These are phyloP conservation scores for Agrypnia vestita DNA, from an alignment of 1,140 invertebrate genomes.

Conservation along the genomic window DNA sequence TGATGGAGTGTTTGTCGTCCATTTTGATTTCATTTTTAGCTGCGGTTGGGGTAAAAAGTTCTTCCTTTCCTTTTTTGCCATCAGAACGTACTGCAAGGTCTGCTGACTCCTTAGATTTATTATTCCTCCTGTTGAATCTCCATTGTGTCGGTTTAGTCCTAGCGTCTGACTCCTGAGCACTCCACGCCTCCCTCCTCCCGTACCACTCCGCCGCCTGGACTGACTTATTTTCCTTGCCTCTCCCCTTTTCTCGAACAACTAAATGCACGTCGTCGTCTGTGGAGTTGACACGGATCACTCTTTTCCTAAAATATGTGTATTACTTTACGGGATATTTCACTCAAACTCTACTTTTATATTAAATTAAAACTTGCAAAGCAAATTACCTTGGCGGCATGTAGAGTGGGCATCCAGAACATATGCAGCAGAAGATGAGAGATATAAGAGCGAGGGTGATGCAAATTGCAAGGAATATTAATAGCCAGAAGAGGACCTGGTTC, in stretches of 20 bases:
- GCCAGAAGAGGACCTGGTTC: slow-evolving; percentile 82
- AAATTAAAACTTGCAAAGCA: slow-evolving; percentile 8
- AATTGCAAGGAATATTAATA: slow-evolving; percentile 82
- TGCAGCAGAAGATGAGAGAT: slow-evolving; percentile 83
- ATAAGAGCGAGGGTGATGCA: slow-evolving; percentile 82
- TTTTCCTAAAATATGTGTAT: slow-evolving; percentile 76
- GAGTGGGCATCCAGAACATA: slow-evolving; percentile 86
- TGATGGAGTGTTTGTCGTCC: slow-evolving; percentile 68
- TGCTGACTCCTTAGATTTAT: slow-evolving; percentile 67
- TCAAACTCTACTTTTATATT: slow-evolving; percentile 53
- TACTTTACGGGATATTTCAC: slow-evolving; percentile 61
- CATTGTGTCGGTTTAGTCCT: slow-evolving; percentile 79
- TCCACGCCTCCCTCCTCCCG: slow-evolving; percentile 84
- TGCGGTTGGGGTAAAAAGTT: slow-evolving; percentile 68
- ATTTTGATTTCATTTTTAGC: slow-evolving; percentile 70
- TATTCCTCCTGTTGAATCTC: slow-evolving; percentile 82
- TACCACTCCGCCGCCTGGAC: slow-evolving; percentile 82
- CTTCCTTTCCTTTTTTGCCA: slow-evolving; percentile 51
- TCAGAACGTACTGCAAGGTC: slow-evolving; percentile 47
- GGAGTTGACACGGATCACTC: slow-evolving; percentile 82
- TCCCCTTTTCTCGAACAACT: slow-evolving; percentile 77
- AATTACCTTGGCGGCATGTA: slow-evolving; percentile 82
- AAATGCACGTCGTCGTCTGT: slow-evolving; percentile 81
- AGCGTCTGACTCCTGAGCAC: slow-evolving; percentile 76
- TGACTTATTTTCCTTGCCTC: slow-evolving; percentile 80